phyloP scores from a whole-genome alignment of 1,140 invertebrate genomes.

The Rhagoletis zephyria region DNA sequence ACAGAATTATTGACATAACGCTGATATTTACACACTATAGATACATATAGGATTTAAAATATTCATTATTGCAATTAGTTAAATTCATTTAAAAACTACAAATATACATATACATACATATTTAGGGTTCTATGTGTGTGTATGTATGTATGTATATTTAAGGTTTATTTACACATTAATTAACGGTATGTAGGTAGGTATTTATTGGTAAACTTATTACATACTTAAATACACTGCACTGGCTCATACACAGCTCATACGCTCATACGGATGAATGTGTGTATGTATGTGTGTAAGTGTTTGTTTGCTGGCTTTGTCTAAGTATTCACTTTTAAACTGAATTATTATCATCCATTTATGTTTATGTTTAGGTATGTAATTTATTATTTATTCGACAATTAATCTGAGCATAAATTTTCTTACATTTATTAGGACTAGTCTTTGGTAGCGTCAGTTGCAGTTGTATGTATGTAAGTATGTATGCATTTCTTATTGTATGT shows the following conservation, averaged over 20 bases:
- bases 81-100: slow-evolving; percentile 35
- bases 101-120: slow-evolving; percentile 12
- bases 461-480: neutral
- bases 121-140: neutral
- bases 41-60: slow-evolving; percentile 1
- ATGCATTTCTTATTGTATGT: neutral
- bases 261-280: neutral
- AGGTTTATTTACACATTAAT: neutral
- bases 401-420: slow-evolving; percentile 13
- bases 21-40: neutral
- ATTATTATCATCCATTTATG: neutral
- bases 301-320: neutral
- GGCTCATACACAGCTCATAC: neutral
- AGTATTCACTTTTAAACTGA: neutral
- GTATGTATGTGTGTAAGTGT: neutral
- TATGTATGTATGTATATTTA: neutral
- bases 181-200: neutral
- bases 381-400: slow-evolving; percentile 34
- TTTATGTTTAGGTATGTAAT: neutral
- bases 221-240: slow-evolving; percentile 8
- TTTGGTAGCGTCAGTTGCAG: slow-evolving; percentile 46
- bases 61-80: slow-evolving; percentile 47
- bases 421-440: slow-evolving; percentile 52
- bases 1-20: neutral
- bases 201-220: neutral